Evolutionary conservation across 2,113 vertebrate genomes (phyloP), one percentile per base, ranked within the genome.

Genomic region (Podiceps cristatus): DNA sequence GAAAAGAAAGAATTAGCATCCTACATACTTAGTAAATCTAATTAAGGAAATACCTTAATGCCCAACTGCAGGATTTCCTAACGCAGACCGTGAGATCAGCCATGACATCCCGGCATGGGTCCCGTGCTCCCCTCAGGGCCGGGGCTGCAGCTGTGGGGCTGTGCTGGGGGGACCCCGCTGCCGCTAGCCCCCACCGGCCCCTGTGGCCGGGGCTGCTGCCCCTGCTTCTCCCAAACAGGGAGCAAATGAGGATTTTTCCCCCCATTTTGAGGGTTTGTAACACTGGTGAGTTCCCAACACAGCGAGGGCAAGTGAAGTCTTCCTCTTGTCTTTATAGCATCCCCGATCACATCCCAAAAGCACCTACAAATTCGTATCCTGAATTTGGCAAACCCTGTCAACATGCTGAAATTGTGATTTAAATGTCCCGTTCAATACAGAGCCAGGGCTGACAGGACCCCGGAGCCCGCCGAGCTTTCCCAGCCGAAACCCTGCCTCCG

Each of bases 21-120:
- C 74, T 88, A 68, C 90, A 72, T 62, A 75, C 71, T 93, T 90
- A 63, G 74, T 82, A 93, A 94, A 96, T 82, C 78, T 82, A 85
- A 93, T 95, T 82, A 90, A 92, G 90, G 81, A 96, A 92, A 96
- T 88, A 93, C 88, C 85, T 91, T 88, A 93, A 96, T 82, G 92
- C 60, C 81, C 6, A 11, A 20, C 40, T 5, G 40, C 81, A 62
- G 73, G 47, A 56, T n/a, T 92, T 82, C 82, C 24, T 5, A 55
- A 56, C 0, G 0, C 49, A 62, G 55, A 33, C 22, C 0, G 0
- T 24, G 77, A 73, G 73, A 68, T 76, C 84, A 73, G 28, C 49
- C 52, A 79, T 33, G 59, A 20, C 42, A 13, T 3, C n/a, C 13
- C 9, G 2, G 5, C 33, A 16, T 6, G 4, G 44, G 31, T 24